A percentile compares a stretch with the other conserved stretches of the same genome.
These are phyloP conservation scores for Pogonocichla stellata DNA, from an alignment of 2,113 vertebrate genomes.

Conservation along the genomic window DNA sequence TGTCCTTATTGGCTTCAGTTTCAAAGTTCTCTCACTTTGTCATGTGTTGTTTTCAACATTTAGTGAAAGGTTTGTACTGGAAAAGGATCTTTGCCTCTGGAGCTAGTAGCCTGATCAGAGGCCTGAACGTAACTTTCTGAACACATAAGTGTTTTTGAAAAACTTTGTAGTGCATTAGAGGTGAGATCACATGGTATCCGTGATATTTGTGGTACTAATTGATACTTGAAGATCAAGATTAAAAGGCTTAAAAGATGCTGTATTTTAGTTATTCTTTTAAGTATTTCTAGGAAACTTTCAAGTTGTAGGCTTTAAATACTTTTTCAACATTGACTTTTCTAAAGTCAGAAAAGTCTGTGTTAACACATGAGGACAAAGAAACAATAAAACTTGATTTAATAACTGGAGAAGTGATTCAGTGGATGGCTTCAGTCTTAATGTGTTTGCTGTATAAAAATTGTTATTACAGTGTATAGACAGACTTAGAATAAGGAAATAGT, in stretches of 20 bases:
- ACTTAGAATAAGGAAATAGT: not conserved
- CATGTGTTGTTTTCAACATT: not conserved
- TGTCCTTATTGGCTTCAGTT: not conserved
- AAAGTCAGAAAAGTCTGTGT: not conserved
- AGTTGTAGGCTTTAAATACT: not conserved
- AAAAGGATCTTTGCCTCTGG: not conserved
- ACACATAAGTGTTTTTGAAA: not conserved
- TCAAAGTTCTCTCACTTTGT: not conserved
- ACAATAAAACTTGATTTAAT: not conserved
- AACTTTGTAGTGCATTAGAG: not conserved
- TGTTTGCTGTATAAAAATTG: not conserved
- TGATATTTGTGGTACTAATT: not conserved
- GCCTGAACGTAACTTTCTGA: not conserved
- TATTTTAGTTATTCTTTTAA: not conserved
- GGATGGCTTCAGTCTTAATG: not conserved
- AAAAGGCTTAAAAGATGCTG: not conserved
- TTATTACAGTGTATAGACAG: not conserved
- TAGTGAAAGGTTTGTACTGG: not conserved
- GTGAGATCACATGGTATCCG: not conserved
- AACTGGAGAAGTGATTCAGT: not conserved
- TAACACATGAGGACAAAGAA: not conserved
- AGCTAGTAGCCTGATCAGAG: not conserved
- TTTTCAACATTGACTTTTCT: not conserved
- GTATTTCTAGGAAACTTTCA: not conserved
- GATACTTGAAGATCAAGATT: not conserved